Percentiles rank a stretch among this genome's conserved stretches.
These are phyloP conservation scores for Malurus alboscapulatus DNA, from an alignment of 2,113 vertebrate genomes.

Conservation along the genomic window DNA sequence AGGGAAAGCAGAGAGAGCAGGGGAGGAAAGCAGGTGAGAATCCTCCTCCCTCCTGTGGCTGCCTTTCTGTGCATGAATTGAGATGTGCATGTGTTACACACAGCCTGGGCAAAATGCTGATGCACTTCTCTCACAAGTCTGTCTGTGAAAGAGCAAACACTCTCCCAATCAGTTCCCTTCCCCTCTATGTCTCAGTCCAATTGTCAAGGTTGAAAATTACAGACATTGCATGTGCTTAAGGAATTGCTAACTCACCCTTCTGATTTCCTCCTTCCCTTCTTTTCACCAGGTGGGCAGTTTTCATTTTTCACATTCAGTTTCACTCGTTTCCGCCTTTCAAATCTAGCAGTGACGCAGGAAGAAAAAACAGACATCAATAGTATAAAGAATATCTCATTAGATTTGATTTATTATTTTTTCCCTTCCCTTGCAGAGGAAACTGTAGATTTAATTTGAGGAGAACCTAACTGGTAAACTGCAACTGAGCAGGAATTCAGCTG, in stretches of 20 bases:
- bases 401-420: constrained; percentile 42
- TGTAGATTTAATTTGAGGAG: constrained; percentile 24
- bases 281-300: neutral
- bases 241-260: neutral
- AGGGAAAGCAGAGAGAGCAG: neutral
- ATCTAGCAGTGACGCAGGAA: neutral
- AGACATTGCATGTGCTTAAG: neutral
- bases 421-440: constrained; percentile 3
- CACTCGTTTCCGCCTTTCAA: neutral
- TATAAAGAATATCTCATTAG: constrained; percentile 30
- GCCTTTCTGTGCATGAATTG: neutral
- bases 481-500: constrained; percentile 35
- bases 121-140: neutral
- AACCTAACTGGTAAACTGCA: neutral
- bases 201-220: neutral
- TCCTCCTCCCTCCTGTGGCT: neutral
- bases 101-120: neutral
- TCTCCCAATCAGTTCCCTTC: neutral
- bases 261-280: neutral
- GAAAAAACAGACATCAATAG: neutral
- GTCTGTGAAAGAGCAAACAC: neutral
- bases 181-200: neutral
- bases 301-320: constrained; percentile 11
- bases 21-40: neutral
- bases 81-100: neutral